Evolutionary conservation across 2,797 vertebrate genomes (phyloP), one percentile per base, ranked within the genome.

Genomic region (Harpagifer antarcticus): DNA sequence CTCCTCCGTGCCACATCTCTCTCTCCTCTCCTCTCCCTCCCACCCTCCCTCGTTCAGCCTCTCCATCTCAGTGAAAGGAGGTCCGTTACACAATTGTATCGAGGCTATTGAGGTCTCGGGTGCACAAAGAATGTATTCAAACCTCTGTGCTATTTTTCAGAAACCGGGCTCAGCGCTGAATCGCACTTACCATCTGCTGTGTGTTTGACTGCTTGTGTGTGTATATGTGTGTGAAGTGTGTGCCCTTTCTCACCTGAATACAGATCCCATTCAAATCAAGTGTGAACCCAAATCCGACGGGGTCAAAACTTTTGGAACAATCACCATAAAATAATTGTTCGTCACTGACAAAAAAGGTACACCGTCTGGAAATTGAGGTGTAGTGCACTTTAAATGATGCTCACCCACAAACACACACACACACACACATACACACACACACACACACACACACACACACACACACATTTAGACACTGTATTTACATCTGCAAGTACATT

Each of bases 101-200:
- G 61, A 79, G 78, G 82, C 84, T 79, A 87, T 85, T 91, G 85
- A 86, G 86, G 85, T 88, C 88, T 66, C 57, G 64, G 14, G 42
- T 23, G 57, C 79, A 92, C 89, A 92, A 91, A 91, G 88, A 82
- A 81, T 68, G 81, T 65, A 88, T 90, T 90, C 82, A 89, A 89
- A 81, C 78, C 81, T 79, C 84, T 84, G 84, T 78, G 84, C 85
- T 86, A 81, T 85, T 90, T 87, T 90, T 81, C 78, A 78, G 82
- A 74, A 74, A 53, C 60, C 33, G 33, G 67, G 69, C 74, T 85
- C 76, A 15, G 74, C 40, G 58, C 64, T 80, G 76, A 85, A 79
- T 74, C 42, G 48, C 80, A 81, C 83, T 65, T 53, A 69, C 81
- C 86, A 84, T 89, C 87, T 89, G 86, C 79, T 81, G 61, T 27